Evolutionary conservation across 2,113 vertebrate species (phyloP), one percentile per base, ranked within the genome.

Genomic region (Dissostichus mawsoni): DNA sequence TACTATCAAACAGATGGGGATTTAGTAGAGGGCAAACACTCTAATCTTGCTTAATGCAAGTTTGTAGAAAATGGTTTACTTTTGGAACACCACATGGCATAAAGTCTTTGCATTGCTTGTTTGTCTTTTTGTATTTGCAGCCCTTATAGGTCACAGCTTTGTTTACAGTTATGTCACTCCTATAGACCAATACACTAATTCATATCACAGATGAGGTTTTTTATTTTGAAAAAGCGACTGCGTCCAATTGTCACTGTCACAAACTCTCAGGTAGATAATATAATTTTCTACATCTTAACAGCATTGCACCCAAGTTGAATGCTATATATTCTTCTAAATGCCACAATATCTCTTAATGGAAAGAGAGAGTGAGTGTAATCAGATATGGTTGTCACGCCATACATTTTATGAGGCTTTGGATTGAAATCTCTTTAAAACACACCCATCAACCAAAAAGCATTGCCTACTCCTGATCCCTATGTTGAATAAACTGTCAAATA

Each of bases 341-440:
- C 20, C 74, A 65, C 50, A 63, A 11, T 63, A 41, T 69, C 48
- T 82, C 66, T 74, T 25, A 62, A 66, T 29, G 74, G 50, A 69
- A 53, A 62, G 48, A 72, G 47, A 23, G 33, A 45, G 66, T 36
- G n/a, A 75, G 20, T 56, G 29, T 48, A 33, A 77, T 83, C 12
- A 17, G 55, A 72, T 84, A 71, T 83, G 41, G 23, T 45, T 65
- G 64, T 76, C 55, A 53, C 17, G 58, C 62, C 68, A 74, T 71
- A 65, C 50, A 68, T 83, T 57, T 74, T 23, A 56, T 14, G 1
- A 80, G 20, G n/a, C 18, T 55, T 72, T 74, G 2, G 62, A 68
- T 71, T 80, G 2, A 20, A 56, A 41, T 51, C 17, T 69, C 18
- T 41, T 16, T 70, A 47, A 83, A 81, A 36, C 36, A 44, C 20